A percentile compares a stretch with the other conserved stretches of the same genome.
phyloP scores from a whole-genome alignment of 2,888 invertebrate genomes.

The Drosophila gaucha region DNA sequence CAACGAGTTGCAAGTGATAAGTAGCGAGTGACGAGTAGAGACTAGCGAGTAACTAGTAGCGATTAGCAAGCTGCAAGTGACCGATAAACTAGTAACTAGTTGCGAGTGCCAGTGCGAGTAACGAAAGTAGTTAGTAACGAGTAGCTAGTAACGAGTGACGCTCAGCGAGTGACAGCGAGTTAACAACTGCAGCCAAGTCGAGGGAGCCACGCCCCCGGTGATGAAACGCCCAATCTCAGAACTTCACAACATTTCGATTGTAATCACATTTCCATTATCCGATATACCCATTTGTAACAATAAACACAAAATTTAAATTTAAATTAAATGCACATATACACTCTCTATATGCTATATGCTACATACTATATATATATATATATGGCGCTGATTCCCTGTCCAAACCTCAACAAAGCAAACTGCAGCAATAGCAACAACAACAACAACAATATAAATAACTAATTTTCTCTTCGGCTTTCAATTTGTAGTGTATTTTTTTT shows the following conservation, averaged over 20 bases:
- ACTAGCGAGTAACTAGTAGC: slow-evolving; percentile 10
- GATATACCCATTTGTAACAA: slow-evolving; percentile 46
- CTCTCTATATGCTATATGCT: slow-evolving; percentile 10
- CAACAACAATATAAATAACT: slow-evolving; percentile 15
- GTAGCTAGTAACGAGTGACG: background rate
- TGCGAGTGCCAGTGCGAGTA: background rate
- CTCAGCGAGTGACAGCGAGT: too few relatives aligned
- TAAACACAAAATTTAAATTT: slow-evolving; percentile 30
- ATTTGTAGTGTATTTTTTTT: slow-evolving; percentile 44
- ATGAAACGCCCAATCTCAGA: slow-evolving; percentile 8
- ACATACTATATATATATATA: background rate
- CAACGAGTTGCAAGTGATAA: background rate
- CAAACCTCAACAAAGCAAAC: slow-evolving; percentile 3
- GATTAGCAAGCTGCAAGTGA: background rate
- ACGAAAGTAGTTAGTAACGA: too few relatives aligned
- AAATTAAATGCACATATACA: slow-evolving; percentile 36
- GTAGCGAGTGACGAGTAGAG: background rate
- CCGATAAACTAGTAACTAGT: slow-evolving; percentile 9
- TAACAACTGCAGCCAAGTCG: background rate
- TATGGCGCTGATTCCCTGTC: slow-evolving; percentile 23
- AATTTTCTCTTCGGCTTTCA: slow-evolving; percentile 43
- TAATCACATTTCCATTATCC: slow-evolving; percentile 43
- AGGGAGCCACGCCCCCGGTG: background rate
- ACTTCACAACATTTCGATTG: slow-evolving; percentile 40
- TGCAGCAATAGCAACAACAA: slow-evolving; percentile 5